Evolutionary conservation across 2,113 vertebrate genomes (phyloP), one percentile per base, ranked within the genome.

Genomic region (Istiophorus platypterus): DNA sequence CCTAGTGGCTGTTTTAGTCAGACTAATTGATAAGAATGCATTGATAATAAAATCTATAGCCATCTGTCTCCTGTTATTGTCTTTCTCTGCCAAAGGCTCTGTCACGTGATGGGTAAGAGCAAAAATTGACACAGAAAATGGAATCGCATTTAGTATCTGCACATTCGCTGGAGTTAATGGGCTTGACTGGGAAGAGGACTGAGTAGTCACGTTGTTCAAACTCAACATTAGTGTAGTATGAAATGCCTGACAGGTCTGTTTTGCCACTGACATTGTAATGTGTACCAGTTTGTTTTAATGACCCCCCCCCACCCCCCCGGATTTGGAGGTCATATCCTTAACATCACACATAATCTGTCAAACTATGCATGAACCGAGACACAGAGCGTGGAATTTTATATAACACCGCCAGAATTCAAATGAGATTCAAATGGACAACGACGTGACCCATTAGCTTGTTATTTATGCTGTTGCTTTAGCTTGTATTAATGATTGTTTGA

Each of bases 1-100:
- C 73, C 42, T 61, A 78, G 41, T 45, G 42, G 51, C 61, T 70
- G 57, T 47, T 75, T 27, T 49, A 27, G 13, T 27, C 66, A 29
- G 20, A 41, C 37, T 78, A 68, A 88, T 68, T 85, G 67, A 88
- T 63, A 72, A 67, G 39, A 69, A 57, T 70, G 78, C 61, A 76
- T 72, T 41, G 51, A 82, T 78, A 64, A 72, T 49, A 39, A 42
- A 62, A 76, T 67, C 27, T 72, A 68, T 39, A 47, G 56, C 45
- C 72, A 74, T 85, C 72, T 72, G 52, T 61, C 62, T 58, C 20
- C 12, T 56, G 72, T 71, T 72, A 61, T 26, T 45, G 51, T n/a
- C 72, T 39, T 62, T 47, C 39, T 51, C 45, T 69, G 62, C 42
- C 26, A 76, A 58, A 64, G 58, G 20, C 39, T 41, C n/a, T 63